Conservation (phyloP, 2,888 invertebrate species). For the Junonia oenone region DNA sequence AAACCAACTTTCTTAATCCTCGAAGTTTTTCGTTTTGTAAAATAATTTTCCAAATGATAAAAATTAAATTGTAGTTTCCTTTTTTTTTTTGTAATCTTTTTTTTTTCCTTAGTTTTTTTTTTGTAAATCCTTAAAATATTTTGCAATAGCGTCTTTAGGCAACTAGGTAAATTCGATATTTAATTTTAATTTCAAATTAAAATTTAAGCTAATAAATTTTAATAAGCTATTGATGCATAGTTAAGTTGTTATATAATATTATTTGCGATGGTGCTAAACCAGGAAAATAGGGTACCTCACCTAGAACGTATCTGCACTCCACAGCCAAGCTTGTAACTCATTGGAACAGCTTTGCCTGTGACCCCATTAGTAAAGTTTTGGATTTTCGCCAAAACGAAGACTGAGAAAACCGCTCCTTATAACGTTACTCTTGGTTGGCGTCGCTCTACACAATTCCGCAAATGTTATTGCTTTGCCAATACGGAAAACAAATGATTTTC, state of each 20-base stretch:
- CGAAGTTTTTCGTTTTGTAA: neutral
- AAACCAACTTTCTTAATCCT: conserved; percentile 36
- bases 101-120: too few relatives aligned
- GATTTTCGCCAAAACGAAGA: conserved; percentile 38
- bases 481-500: conserved; percentile 23
- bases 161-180: too few relatives aligned
- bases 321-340: conserved; percentile 32
- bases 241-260: neutral
- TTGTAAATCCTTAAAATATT: too few relatives aligned
- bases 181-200: too few relatives aligned
- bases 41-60: neutral
- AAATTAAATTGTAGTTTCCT: too few relatives aligned
- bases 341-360: conserved; percentile 34
- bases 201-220: neutral
- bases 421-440: conserved; percentile 17
- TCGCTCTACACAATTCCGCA: conserved; percentile 14
- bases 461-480: conserved; percentile 25
- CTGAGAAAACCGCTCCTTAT: conserved; percentile 33
- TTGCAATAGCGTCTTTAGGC: neutral
- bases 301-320: conserved; percentile 24
- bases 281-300: conserved; percentile 13
- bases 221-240: neutral
- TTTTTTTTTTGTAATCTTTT: too few relatives aligned
- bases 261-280: neutral
- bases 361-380: conserved; percentile 40